A percentile compares a stretch with the other conserved stretches of the same genome.
These are phyloP conservation scores for Epizoanthus rinbou DNA, from an alignment of 92 coral and sea anemone species.

Conservation along the genomic window DNA sequence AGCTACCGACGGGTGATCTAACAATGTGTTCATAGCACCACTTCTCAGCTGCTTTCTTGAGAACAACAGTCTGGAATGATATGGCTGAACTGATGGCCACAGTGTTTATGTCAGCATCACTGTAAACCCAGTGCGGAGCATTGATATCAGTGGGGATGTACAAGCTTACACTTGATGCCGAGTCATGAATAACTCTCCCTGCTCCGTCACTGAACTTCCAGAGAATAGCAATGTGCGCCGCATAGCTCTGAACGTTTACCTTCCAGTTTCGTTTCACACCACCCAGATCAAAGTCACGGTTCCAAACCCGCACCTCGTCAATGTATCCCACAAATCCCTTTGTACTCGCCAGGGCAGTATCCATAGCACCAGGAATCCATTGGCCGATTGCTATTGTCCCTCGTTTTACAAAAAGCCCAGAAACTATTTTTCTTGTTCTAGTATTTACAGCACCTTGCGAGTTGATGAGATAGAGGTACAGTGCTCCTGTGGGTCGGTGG, in stretches of 20 bases:
- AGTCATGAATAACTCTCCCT: slow-evolving; percentile 50
- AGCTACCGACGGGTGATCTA: slow-evolving; percentile 38
- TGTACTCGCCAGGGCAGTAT: slow-evolving; percentile 37
- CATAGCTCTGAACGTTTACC: slow-evolving; percentile 55
- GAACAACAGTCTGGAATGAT: slow-evolving; percentile 25
- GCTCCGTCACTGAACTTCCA: slow-evolving; percentile 73
- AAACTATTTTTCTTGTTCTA: slow-evolving; percentile 28
- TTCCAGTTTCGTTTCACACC: slow-evolving; percentile 56
- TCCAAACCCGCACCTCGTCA: slow-evolving; percentile 74
- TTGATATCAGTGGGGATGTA: slow-evolving; percentile 50
- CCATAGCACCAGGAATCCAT: slow-evolving; percentile 66
- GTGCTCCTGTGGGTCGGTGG: slow-evolving; percentile 55
- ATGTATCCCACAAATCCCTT: slow-evolving; percentile 59
- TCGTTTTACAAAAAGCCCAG: slow-evolving; percentile 53
- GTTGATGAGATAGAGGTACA: slow-evolving; percentile 45
- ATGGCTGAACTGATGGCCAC: slow-evolving; percentile 41
- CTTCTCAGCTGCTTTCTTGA: slow-evolving; percentile 28
- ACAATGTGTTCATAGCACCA: slow-evolving; percentile 60
- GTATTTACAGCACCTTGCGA: slow-evolving; percentile 36
- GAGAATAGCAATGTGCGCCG: slow-evolving; percentile 52
- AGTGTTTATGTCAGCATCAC: slow-evolving; percentile 52
- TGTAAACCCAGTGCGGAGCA: slow-evolving; percentile 60
- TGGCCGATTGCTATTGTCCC: slow-evolving; percentile 65
- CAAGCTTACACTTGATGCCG: slow-evolving; percentile 52
- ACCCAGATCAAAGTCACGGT: slow-evolving; percentile 48